phyloP scores from a whole-genome alignment of 2,113 vertebrate species.

The Drymodes brunneopygia region DNA sequence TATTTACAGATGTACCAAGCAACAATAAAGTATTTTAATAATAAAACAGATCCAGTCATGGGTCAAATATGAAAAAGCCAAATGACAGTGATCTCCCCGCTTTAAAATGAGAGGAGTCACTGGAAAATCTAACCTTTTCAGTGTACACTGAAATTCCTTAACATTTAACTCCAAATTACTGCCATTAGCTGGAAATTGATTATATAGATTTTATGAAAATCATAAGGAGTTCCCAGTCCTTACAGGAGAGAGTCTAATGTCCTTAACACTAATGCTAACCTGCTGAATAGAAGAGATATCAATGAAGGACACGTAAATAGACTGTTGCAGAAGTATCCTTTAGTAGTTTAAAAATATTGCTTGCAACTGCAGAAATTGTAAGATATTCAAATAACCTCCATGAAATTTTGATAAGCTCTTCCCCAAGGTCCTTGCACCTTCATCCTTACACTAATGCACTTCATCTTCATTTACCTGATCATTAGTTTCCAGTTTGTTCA shows the following conservation, averaged over 20 bases:
- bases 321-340: not conserved
- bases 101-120: not conserved
- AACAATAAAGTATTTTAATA: not conserved
- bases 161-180: not conserved
- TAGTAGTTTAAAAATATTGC: slow-evolving; percentile 32
- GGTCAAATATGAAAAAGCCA: not conserved
- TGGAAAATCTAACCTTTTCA: not conserved
- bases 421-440: slow-evolving; percentile 67
- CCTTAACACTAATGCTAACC: slow-evolving; percentile 8
- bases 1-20: not conserved
- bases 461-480: slow-evolving; percentile 80
- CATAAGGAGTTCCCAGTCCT: not conserved
- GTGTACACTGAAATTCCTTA: not conserved
- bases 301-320: slow-evolving; percentile 36
- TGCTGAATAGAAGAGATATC: not conserved
- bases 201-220: not conserved
- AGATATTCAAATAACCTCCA: slow-evolving; percentile 51
- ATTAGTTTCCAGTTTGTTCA: slow-evolving; percentile 80
- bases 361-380: slow-evolving; percentile 37
- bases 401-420: slow-evolving; percentile 69
- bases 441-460: slow-evolving; percentile 67
- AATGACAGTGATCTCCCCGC: not conserved
- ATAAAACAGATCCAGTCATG: not conserved
- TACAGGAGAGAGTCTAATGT: not conserved
- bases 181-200: not conserved